These are phyloP conservation scores for Pomacea canaliculata DNA, from an alignment of 2,888 invertebrate species.

Conservation along the genomic window DNA sequence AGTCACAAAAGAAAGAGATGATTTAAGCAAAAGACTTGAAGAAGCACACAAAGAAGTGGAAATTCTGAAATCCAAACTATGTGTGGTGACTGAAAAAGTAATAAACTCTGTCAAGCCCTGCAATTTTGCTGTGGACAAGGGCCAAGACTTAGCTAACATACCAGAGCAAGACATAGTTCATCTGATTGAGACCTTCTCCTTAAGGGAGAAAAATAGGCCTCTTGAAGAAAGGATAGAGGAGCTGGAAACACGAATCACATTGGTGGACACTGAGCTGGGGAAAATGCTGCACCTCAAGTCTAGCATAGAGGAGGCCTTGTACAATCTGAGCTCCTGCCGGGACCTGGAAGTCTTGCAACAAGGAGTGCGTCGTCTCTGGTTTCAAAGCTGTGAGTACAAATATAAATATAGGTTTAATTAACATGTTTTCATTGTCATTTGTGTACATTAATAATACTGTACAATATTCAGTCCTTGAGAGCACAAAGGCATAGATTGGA, in stretches of 20 bases:
- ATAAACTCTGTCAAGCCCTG: constrained; percentile 41
- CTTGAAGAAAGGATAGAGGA: constrained; percentile 53
- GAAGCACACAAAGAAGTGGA: constrained; percentile 40
- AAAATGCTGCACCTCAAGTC: constrained; percentile 56
- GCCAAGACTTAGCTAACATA: constrained; percentile 13
- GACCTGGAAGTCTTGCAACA: constrained; percentile 40
- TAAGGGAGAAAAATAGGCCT: constrained; percentile 7
- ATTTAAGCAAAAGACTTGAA: constrained; percentile 41
- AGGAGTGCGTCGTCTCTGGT: constrained; percentile 48
- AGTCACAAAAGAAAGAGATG: constrained; percentile 43
- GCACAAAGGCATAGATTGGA: too few relatives aligned
- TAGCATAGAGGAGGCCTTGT: constrained; percentile 59
- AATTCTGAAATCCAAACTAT: constrained; percentile 40
- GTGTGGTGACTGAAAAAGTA: constrained; percentile 41
- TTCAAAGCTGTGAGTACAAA: constrained; percentile 52
- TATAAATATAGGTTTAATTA: too few relatives aligned
- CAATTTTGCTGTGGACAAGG: constrained; percentile 11
- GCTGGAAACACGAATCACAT: constrained; percentile 64
- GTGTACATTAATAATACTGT: too few relatives aligned
- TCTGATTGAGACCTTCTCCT: constrained; percentile 8
- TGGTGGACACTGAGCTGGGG: constrained; percentile 59
- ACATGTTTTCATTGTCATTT: too few relatives aligned
- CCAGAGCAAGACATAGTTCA: constrained; percentile 18
- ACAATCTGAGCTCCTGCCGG: constrained; percentile 47
- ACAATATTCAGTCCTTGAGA: too few relatives aligned